Percentiles rank a stretch among this genome's conserved stretches.
These are phyloP conservation scores for Falco peregrinus DNA, from an alignment of 2,797 vertebrate genomes.

Conservation along the genomic window DNA sequence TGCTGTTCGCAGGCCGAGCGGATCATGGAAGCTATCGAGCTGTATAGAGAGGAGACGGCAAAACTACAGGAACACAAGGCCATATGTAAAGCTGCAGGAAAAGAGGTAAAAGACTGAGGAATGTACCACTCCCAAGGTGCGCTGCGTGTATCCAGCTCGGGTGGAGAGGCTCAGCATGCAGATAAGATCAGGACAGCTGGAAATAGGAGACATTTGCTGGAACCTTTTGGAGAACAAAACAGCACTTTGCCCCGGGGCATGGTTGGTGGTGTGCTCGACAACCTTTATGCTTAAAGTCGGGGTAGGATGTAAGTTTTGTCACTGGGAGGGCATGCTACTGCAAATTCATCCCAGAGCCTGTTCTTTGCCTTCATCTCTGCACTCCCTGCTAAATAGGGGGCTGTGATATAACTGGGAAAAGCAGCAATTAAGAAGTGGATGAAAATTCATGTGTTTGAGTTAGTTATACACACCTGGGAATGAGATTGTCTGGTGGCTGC, in stretches of 20 bases:
- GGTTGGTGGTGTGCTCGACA: neutral
- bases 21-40: conserved; percentile 96
- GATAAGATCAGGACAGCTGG: neutral
- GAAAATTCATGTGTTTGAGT: neutral
- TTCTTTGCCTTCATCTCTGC: neutral
- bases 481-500: neutral
- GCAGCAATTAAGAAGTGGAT: neutral
- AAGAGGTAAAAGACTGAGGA: conserved; percentile 80
- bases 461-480: neutral
- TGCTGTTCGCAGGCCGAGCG: conserved; percentile 84
- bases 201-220: neutral
- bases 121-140: neutral
- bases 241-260: neutral
- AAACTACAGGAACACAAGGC: conserved; percentile 86
- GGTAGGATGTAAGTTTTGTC: neutral
- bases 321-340: neutral
- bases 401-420: neutral
- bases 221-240: neutral
- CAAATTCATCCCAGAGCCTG: neutral
- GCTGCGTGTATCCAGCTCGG: neutral
- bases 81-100: conserved; percentile 86
- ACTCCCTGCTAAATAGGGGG: neutral
- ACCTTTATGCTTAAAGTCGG: neutral
- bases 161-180: neutral
- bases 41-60: conserved; percentile 86